Conservation (phyloP, 2,888 invertebrate genomes). For the Drosophila planitibia region DNA sequence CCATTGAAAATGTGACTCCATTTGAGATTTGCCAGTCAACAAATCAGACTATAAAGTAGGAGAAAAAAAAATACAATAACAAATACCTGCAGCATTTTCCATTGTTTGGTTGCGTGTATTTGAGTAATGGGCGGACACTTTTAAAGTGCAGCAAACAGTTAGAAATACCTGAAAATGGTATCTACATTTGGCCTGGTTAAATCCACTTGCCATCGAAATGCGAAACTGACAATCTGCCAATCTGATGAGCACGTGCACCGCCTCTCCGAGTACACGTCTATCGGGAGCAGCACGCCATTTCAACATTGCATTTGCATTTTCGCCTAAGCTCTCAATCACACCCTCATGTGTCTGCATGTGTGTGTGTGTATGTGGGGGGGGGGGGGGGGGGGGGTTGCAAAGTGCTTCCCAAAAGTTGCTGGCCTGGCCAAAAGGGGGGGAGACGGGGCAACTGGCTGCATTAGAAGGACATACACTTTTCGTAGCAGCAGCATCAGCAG, state of each 20-base stretch:
- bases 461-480: constrained; percentile 25
- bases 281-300: constrained; percentile 24
- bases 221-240: constrained; percentile 45
- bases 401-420: constrained; percentile 30
- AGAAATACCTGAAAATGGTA: constrained; percentile 24
- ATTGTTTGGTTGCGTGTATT: constrained; percentile 22
- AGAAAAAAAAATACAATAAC: constrained; percentile 20
- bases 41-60: constrained; percentile 30
- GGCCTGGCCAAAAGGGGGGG: neutral
- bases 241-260: constrained; percentile 41
- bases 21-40: constrained; percentile 68
- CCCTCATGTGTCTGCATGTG: constrained; percentile 1
- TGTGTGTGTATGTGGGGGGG: constrained; percentile 7
- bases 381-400: constrained; percentile 17
- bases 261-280: constrained; percentile 26
- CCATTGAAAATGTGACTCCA: constrained; percentile 80
- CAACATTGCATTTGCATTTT: constrained; percentile 53
- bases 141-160: constrained; percentile 53
- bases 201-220: constrained; percentile 29
- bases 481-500: constrained; percentile 21
- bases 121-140: constrained; percentile 42
- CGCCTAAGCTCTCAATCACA: constrained; percentile 47
- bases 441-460: neutral
- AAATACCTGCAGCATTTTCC: constrained; percentile 52
- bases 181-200: constrained; percentile 38